Evolutionary conservation across 2,113 vertebrate genomes (phyloP), one percentile per base, ranked within the genome.

Genomic region (Eulemur rufifrons): DNA sequence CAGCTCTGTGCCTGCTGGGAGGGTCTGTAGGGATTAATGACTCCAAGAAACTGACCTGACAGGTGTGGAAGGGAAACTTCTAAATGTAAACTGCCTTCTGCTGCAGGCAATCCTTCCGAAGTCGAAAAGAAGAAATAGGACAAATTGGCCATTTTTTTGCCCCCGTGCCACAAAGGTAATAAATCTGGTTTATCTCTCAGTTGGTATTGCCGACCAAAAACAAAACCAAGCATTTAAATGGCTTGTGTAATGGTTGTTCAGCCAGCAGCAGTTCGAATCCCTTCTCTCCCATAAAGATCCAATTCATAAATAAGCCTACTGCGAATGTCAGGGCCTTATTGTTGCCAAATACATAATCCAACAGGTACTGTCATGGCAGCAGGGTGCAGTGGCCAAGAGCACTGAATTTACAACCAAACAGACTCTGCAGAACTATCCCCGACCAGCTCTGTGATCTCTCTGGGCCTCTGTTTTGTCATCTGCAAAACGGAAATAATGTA

Each of bases 81-180:
- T 80, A 71, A 89, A 81, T 71, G n/a, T 92, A 88, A 96, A 95
- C 94, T 45, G 45, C 71, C 37, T 64, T 80, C 84, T 95, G 95
- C 68, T 76, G 76, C 39, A 82, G 18, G 6, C 45, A 95, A 81
- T 96, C 84, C 74, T 90, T 86, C 0, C 0, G 50, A 37, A 92
- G 64, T 91, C 56, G n/a, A 25, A 54, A 87, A 76, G 78, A 93
- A 93, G n/a, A 82, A 47, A 93, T 69, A 87, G 84, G 78, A 89
- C 54, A 89, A 89, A 94, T 68, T 73, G 74, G 69, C 76, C 54
- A 71, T 91, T 93, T 89, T 88, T 97, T 73, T 89, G 23, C 47
- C 50, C 61, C 59, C 61, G n/a, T 52, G 52, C 39, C 74, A 94
- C 69, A 74, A 92, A 80, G 80, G 61, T 84, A 63, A 71, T 86